These are phyloP conservation scores for Rhinoraja longicauda DNA, from an alignment of 2,797 vertebrate species.

Conservation along the genomic window DNA sequence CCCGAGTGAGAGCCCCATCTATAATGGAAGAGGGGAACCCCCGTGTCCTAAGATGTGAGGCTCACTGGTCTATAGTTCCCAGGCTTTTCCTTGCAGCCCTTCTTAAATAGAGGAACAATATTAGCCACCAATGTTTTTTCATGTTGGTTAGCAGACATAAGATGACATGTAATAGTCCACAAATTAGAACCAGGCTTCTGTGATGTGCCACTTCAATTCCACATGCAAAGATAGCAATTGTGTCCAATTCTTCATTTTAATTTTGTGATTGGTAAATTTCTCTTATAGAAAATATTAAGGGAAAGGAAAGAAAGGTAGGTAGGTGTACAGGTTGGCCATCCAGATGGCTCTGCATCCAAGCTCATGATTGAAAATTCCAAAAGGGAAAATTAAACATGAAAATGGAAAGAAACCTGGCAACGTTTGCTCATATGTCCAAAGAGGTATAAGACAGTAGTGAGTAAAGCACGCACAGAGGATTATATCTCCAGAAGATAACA, in stretches of 20 bases:
- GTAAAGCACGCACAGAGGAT: background rate
- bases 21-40: no score
- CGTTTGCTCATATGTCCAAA: background rate
- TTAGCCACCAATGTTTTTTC: background rate
- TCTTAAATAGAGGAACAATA: no score
- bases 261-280: background rate
- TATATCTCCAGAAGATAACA: background rate
- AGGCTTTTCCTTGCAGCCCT: no score
- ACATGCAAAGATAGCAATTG: background rate
- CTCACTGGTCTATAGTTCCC: no score
- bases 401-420: background rate
- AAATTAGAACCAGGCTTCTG: background rate
- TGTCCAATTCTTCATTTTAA: background rate
- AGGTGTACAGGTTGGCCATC: background rate
- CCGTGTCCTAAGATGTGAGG: no score
- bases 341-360: background rate
- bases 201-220: no score
- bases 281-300: background rate
- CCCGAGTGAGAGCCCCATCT: no score
- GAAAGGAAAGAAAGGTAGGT: background rate
- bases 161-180: background rate
- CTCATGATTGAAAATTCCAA: no score
- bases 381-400: background rate
- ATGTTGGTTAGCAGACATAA: background rate
- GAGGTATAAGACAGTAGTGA: background rate